A percentile compares a stretch with the other conserved stretches of the same genome.
Conservation (phyloP, 37 sponge, comb jelly and placozoan genomes). For the Mnemiopsis leidyi region DNA sequence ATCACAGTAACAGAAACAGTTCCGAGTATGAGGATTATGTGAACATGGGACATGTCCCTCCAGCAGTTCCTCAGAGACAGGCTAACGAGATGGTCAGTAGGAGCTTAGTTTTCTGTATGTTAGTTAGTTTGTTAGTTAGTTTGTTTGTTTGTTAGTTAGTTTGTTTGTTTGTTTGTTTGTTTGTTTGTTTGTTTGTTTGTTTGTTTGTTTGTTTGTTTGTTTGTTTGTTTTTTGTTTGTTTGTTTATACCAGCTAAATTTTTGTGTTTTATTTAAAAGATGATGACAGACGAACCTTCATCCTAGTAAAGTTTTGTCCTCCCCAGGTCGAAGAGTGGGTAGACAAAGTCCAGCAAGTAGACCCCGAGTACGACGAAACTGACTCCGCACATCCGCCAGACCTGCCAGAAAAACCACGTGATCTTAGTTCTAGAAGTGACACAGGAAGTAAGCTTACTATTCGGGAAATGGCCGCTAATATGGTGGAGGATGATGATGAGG, state of each 20-base stretch:
- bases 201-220: too few relatives aligned
- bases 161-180: too few relatives aligned
- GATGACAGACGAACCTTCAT: too few relatives aligned
- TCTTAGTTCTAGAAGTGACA: background rate
- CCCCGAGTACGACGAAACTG: background rate
- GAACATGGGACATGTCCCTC: constrained; percentile 27
- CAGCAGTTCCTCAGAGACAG: constrained; percentile 10
- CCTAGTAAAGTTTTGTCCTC: background rate
- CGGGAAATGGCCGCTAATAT: background rate
- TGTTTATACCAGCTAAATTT: too few relatives aligned
- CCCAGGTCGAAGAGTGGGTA: constrained; percentile 64
- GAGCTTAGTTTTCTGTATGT: too few relatives aligned
- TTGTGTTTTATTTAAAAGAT: too few relatives aligned
- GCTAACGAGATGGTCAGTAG: constrained; percentile 18
- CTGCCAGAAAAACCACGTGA: constrained; percentile 50
- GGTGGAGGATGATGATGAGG: constrained; percentile 24
- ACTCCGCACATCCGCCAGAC: constrained; percentile 15
- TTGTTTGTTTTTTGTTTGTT: too few relatives aligned
- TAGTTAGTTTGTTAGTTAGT: too few relatives aligned
- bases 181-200: background rate
- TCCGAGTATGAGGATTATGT: constrained; percentile 58
- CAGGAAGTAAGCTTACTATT: too few relatives aligned
- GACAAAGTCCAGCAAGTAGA: constrained; percentile 32
- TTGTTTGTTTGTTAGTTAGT: too few relatives aligned
- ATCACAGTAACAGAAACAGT: constrained; percentile 57